Percentiles rank a stretch among this genome's conserved stretches.
These are phyloP conservation scores for Tetragnatha montana DNA, from an alignment of 2,888 invertebrate species.

Conservation along the genomic window DNA sequence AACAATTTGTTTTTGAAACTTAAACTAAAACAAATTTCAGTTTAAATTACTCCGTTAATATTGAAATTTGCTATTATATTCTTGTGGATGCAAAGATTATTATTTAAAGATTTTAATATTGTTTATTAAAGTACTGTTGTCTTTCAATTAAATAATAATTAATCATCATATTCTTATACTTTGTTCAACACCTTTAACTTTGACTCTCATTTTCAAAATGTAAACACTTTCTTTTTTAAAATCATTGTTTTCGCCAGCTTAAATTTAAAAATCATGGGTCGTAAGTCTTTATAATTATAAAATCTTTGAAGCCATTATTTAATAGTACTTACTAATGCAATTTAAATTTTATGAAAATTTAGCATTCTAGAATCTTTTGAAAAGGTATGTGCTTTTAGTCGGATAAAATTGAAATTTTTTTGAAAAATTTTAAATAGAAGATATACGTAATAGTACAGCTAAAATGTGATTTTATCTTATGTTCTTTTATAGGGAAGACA, in stretches of 20 bases:
- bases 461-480: too few species aligned
- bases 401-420: not conserved
- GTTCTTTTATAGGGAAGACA: constrained; percentile 49
- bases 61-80: too few species aligned
- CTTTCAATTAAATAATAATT: not conserved
- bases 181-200: too few species aligned
- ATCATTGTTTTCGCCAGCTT: too few species aligned
- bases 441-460: not conserved
- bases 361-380: too few species aligned
- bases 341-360: not conserved
- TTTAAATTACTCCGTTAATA: too few species aligned
- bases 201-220: too few species aligned
- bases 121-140: not conserved
- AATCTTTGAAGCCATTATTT: not conserved
- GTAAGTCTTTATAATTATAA: not conserved
- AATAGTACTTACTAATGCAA: too few species aligned
- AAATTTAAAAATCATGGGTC: not conserved
- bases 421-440: not conserved
- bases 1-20: not conserved
- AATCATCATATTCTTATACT: too few species aligned
- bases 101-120: not conserved
- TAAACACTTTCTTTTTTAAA: too few species aligned
- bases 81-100: too few species aligned
- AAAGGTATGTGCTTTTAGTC: not conserved
- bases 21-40: not conserved